Base-by-base conservation (phyloP, 1,140 invertebrate genomes). In the Laodelphax striatellus region DNA sequence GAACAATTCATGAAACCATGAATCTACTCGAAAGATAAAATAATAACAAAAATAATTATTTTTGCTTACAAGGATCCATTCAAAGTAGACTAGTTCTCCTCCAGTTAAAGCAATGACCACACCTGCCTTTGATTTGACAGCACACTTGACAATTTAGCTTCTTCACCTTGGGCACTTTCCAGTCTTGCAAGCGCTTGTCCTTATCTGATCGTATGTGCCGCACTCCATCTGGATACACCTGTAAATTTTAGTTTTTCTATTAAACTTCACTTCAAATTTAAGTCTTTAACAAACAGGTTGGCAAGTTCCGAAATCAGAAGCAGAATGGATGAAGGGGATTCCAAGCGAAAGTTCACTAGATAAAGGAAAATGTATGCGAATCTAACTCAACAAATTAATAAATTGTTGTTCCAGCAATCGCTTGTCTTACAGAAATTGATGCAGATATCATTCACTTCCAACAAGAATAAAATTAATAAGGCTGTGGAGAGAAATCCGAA, bases 11-110 rank as follows among this genome's bases (percentile, higher is more conserved):
- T 28, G 24, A 6, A 6, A 28, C 24, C 24, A 28, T 6, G 24
- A 28, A 28, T 28, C 24, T 4, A 28, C 24, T 28, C 6, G 24
- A 4, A 6, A 28, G 24, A 28, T 28, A 6, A 28, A 28, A 28
- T 28, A 6, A 28, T 2, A 28, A 28, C 6, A 16, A 50, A 9
- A 50, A 50, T 50, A 17, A n/a, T n/a, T n/a, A n/a, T n/a, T n/a
- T 63, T 58, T 60, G 81, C 87, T 87, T 83, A 96, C 93, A 63
- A 90, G 87, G 75, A 99, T 96, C 94, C 99, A 96, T 81, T 99
- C 97, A 75, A 99, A 99, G 76, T 99, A 99, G 16, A 99, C 94
- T 19, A 99, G 76, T 79, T 99, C 97, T 52, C 96, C 94, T 0
- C 96, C 97, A 38, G 92, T 92, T 5, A 99, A 75, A 0, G 97